phyloP scores from a whole-genome alignment of 2,113 vertebrate species.

The Papio anubis region DNA sequence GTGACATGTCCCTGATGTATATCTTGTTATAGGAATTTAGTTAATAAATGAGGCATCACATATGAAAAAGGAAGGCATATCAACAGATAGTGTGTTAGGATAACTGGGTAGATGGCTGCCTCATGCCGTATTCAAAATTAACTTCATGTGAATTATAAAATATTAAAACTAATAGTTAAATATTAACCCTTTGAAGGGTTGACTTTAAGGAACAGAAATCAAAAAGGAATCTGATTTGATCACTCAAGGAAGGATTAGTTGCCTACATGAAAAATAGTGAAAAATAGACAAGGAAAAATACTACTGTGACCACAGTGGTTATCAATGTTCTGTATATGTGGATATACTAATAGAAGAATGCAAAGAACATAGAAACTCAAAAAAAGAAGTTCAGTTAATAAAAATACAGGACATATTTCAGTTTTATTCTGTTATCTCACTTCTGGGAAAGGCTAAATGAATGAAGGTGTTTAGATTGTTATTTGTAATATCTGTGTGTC shows the following conservation, averaged over 20 bases:
- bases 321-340: not conserved
- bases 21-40: not conserved
- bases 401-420: not conserved
- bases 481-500: not conserved
- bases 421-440: not conserved
- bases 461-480: not conserved
- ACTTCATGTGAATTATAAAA: not conserved
- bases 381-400: not conserved
- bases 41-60: not conserved
- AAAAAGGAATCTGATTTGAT: not conserved
- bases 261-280: not conserved
- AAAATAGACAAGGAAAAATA: not conserved
- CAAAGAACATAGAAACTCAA: not conserved
- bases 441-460: constrained; percentile 36
- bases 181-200: constrained; percentile 11
- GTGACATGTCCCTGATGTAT: not conserved
- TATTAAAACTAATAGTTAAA: not conserved
- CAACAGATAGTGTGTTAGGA: not conserved
- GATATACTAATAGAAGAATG: not conserved
- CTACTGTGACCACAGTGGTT: not conserved
- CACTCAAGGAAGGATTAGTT: not conserved
- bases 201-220: constrained; percentile 3
- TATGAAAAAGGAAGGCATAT: not conserved
- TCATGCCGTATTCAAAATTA: not conserved
- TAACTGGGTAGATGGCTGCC: not conserved